Evolutionary conservation across 1,140 invertebrate species (phyloP), one percentile per base, ranked within the genome.

Genomic region (Megathymus violae): DNA sequence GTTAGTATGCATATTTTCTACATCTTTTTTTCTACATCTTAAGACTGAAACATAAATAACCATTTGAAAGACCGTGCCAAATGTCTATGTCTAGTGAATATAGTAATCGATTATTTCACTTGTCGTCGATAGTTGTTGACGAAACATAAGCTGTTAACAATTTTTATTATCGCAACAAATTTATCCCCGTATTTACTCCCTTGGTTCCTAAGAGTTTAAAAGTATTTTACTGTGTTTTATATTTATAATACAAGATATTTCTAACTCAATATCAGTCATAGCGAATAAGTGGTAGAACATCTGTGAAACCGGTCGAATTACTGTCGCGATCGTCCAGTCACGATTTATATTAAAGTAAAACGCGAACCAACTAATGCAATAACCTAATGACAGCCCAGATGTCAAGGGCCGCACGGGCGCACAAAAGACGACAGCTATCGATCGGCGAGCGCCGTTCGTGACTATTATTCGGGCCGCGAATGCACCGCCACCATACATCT

Each of bases 401-500:
- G 51, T 56, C 51, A 43, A 56, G 51, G 51, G 38, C 51, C 51
- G 51, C 40, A 43, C 51, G 51, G 40, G 51, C 19, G 38, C 60
- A 79, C 80, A 85, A 84, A 84, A 78, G 80, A 74, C 71, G 73
- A 76, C 73, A 76, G 69, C 74, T 60, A 78, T 78, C 83, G 83
- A 89, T 85, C 81, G 79, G 34, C 40, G 74, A 63, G 71, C 69
- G 74, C 56, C 69, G 76, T 82, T 85, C 85, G 82, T 84, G 79
- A 77, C 79, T 81, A 88, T 85, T 86, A 80, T 86, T 79, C 77
- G 74, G 63, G 36, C 73, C 68, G 80, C 81, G 76, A 85, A 80
- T 76, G 71, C n/a, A n/a, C n/a, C 76, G 67, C 75, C 73, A 74
- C 51, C 74, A 78, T 84, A 89, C 87, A 89, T 89, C 83, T 89